These are phyloP conservation scores for Xanthia icteritia DNA, from an alignment of 2,888 invertebrate species.

Conservation along the genomic window DNA sequence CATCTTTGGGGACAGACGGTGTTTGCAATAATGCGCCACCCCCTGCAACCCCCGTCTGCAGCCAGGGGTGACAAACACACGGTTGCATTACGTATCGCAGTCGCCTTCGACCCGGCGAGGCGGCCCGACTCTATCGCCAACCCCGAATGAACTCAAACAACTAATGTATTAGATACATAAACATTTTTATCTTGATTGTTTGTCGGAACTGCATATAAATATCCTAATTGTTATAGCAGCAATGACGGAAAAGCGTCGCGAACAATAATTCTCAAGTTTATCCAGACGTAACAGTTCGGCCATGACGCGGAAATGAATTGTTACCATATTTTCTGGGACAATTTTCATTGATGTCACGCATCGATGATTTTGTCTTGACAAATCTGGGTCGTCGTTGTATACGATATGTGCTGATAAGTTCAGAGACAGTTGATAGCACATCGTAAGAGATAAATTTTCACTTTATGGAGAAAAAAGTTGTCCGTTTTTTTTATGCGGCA, in stretches of 20 bases:
- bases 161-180: slow-evolving; percentile 31
- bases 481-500: slow-evolving; percentile 29
- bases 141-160: slow-evolving; percentile 33
- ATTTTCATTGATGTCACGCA: slow-evolving; percentile 63
- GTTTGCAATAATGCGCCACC: slow-evolving; percentile 85
- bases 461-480: slow-evolving; percentile 30
- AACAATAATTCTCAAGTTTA: slow-evolving; percentile 48
- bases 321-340: slow-evolving; percentile 60
- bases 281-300: slow-evolving; percentile 45
- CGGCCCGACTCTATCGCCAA: slow-evolving; percentile 35
- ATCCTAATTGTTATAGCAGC: slow-evolving; percentile 48
- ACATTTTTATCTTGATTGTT: slow-evolving; percentile 56
- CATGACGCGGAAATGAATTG: slow-evolving; percentile 61
- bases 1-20: slow-evolving; percentile 83
- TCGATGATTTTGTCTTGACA: slow-evolving; percentile 48
- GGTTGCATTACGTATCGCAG: slow-evolving; percentile 71
- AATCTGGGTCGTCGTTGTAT: slow-evolving; percentile 60
- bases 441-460: slow-evolving; percentile 48
- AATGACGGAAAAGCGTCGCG: slow-evolving; percentile 49
- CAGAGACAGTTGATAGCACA: slow-evolving; percentile 29
- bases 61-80: slow-evolving; percentile 77
- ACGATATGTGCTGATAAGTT: slow-evolving; percentile 58
- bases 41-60: slow-evolving; percentile 80
- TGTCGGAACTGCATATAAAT: slow-evolving; percentile 62
- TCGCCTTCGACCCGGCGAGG: slow-evolving; percentile 56